Evolutionary conservation across 2,888 invertebrate genomes (phyloP), one percentile per base, ranked within the genome.

Genomic region (Nasonia oneida): DNA sequence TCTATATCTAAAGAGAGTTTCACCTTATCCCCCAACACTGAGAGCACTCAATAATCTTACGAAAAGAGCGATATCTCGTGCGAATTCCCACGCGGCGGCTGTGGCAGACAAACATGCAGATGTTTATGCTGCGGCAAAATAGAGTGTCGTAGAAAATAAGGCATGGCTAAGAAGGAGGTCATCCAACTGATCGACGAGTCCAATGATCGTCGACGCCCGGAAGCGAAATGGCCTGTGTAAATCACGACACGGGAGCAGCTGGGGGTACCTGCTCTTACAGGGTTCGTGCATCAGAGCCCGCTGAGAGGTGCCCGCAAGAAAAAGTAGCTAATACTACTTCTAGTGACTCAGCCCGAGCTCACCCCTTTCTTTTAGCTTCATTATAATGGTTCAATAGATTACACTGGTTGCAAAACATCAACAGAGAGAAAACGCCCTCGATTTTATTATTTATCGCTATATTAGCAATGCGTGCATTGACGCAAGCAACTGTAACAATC

Each of bases 241-340:
- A 57, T 57, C 57, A 47, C 57, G 29, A 57, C n/a, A n/a, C 39
- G 71, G 57, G 39, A 70, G n/a, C 57, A 18, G 33, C 70, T 18
- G 47, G 64, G 78, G 61, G 61, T 64, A 14, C 10, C 10, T 2
- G n/a, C 5, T 53, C 33, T n/a, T 74, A 81, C 81, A 85, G 77
- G 81, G 14, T 81, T 85, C 70, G 37, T 77, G 70, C 85, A 85
- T 85, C 81, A 77, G 57, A 4, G 37, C 81, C 80, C 71, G 76
- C 81, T 78, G 81, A 29, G 81, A 33, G n/a, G 39, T 37, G 39
- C 15, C n/a, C 71, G 42, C 71, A 37, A 37, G 39, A 18, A 15
- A 23, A 14, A 70, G 37, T 12, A 39, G 47, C 71, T 57, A 67
- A 67, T 67, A 67, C 67, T 67, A 29, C 67, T 67, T 15, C n/a